These are phyloP conservation scores for Tetrax tetrax DNA, from an alignment of 2,113 vertebrate species.

Conservation along the genomic window DNA sequence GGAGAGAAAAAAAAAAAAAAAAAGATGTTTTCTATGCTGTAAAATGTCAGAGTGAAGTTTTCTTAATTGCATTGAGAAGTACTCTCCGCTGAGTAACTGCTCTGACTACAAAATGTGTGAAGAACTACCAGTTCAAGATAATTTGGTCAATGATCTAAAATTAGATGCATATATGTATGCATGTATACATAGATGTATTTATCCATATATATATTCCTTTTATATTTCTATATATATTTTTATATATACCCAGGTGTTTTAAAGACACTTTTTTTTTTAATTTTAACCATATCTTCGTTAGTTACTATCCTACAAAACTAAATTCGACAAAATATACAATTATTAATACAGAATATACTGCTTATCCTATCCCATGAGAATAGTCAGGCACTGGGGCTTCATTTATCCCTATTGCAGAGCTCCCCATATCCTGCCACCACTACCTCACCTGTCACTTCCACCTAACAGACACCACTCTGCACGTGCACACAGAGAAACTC, in stretches of 20 bases:
- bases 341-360: not conserved
- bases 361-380: not conserved
- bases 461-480: not conserved
- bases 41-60: not conserved
- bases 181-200: not conserved
- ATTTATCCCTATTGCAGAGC: not conserved
- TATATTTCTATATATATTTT: not conserved
- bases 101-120: not conserved
- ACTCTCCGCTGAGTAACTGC: not conserved
- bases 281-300: not conserved
- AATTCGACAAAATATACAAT: not conserved
- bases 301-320: not conserved
- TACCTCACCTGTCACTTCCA: slow-evolving; percentile 25
- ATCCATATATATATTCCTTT: not conserved
- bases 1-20: not conserved
- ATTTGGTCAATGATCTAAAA: not conserved
- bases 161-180: not conserved
- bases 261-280: not conserved
- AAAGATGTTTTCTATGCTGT: not conserved
- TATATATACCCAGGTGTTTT: not conserved
- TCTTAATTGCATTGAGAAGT: not conserved
- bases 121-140: not conserved
- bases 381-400: not conserved
- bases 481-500: not conserved
- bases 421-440: not conserved